Base-by-base conservation (phyloP, 2,797 vertebrate genomes). In the Macropus fuliginosus region DNA sequence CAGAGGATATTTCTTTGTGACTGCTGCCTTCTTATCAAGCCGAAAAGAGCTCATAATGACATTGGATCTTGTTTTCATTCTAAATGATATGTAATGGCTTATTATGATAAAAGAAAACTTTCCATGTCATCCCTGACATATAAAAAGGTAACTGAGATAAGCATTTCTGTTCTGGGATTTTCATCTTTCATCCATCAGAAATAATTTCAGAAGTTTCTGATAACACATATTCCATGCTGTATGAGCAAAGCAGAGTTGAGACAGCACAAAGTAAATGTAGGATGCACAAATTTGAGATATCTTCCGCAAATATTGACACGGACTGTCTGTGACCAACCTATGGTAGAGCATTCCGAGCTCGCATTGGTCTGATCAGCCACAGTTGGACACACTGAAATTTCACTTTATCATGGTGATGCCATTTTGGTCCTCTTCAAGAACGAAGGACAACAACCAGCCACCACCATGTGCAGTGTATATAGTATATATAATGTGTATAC, bases 61-160 rank as follows among this genome's bases (percentile, higher is more conserved):
- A 5, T 93, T 34, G 92, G 55, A 34, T 96, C 16, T 91, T 59
- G 92, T 96, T 93, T 18, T 91, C 31, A 95, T 55, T 97, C 66
- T 66, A 87, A 91, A 91, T 92, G 90, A 50, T 54, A 92, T 16
- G 27, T 56, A 56, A 92, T 92, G 94, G 16, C 54, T 56, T 56
- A 93, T 93, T 13, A 90, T 46, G 55, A 95, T 94, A 40, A 56
- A 66, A 12, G 31, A 62, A 55, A 87, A 11, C 27, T 92, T 96
- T 59, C 28, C 24, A n/a, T 93, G 31, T 81, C 40, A 55, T 93
- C 4, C 95, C 54, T 93, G 40, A 55, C 66, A 87, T 24, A 95
- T 54, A 90, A n/a, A 96, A 94, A 57, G 31, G 40, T 90, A 55
- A 92, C 31, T 57, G 93, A 95, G 91, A 94, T 92, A 92, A 94